A percentile compares a stretch with the other conserved stretches of the same genome.
Evolutionary conservation across 2,113 vertebrate species (phyloP).

Genomic region (Etheostoma cragini): DNA sequence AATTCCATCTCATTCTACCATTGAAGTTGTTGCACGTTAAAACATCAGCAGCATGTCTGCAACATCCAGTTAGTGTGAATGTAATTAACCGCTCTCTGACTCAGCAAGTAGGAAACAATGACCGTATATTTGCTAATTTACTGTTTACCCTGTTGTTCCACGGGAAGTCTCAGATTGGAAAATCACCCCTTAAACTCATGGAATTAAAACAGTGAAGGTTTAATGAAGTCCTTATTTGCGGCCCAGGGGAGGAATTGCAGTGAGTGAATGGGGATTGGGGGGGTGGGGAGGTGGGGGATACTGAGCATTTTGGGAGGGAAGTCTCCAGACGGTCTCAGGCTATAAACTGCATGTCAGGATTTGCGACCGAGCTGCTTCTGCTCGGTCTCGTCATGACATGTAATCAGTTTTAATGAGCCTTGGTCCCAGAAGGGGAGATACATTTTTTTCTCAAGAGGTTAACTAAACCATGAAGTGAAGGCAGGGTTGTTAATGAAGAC

Average conservation of each 20-base stretch:
- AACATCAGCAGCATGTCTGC: background rate
- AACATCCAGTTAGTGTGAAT: background rate
- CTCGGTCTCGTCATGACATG: constrained; percentile 16
- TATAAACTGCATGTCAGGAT: constrained; percentile 49
- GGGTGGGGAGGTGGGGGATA: background rate
- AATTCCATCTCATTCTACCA: background rate
- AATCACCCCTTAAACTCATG: background rate
- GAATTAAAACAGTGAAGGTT: constrained; percentile 18
- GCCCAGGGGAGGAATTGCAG: background rate
- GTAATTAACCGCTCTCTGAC: constrained; percentile 9
- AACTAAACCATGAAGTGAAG: constrained; percentile 29
- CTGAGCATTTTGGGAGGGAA: constrained; percentile 19
- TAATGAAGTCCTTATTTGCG: constrained; percentile 15
- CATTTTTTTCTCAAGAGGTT: constrained; percentile 40
- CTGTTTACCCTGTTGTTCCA: background rate
- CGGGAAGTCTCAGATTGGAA: constrained; percentile 3
- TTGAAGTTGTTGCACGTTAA: background rate
- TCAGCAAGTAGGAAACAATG: background rate
- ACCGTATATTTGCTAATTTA: background rate
- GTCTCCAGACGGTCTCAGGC: constrained; percentile 1
- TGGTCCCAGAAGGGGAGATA: constrained; percentile 13
- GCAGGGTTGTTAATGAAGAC: constrained; percentile 59
- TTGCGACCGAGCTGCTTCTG: constrained; percentile 27
- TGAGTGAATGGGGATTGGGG: background rate
- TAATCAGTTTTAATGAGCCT: constrained; percentile 60